Percentiles rank a stretch among this genome's conserved stretches.
phyloP scores from a whole-genome alignment of 1,140 invertebrate genomes.

The Armadillidium nasatum region DNA sequence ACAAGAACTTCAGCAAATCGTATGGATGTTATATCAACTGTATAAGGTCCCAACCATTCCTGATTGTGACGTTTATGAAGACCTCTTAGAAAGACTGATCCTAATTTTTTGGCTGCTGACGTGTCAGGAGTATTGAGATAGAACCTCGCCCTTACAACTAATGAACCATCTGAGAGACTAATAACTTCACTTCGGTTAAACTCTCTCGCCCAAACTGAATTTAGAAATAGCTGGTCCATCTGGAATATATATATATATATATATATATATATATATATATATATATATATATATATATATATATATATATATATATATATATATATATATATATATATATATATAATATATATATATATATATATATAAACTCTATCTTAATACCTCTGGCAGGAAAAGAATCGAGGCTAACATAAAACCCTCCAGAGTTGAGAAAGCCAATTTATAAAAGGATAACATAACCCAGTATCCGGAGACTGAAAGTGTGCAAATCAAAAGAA shows the following conservation, averaged over 20 bases:
- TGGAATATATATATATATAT: constrained; percentile 36
- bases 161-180: constrained; percentile 34
- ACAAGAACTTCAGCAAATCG: constrained; percentile 46
- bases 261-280: constrained; percentile 24
- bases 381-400: no score
- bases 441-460: no score
- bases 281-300: neutral
- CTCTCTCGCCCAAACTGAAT: constrained; percentile 41
- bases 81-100: constrained; percentile 49
- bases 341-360: neutral
- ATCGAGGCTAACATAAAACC: no score
- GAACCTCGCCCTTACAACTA: constrained; percentile 33
- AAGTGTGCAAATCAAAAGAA: no score
- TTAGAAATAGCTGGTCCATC: constrained; percentile 45
- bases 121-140: constrained; percentile 35
- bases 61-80: constrained; percentile 48
- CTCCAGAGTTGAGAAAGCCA: no score
- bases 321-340: constrained; percentile 25
- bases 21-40: constrained; percentile 50
- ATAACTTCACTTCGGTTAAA: constrained; percentile 44
- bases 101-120: constrained; percentile 47
- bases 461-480: no score
- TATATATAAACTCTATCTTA: no score
- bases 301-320: constrained; percentile 23
- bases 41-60: constrained; percentile 48